Percentiles rank a stretch among this genome's conserved stretches.
These are phyloP conservation scores for Dichetophora obliterata DNA, from an alignment of 2,888 invertebrate genomes.

Conservation along the genomic window DNA sequence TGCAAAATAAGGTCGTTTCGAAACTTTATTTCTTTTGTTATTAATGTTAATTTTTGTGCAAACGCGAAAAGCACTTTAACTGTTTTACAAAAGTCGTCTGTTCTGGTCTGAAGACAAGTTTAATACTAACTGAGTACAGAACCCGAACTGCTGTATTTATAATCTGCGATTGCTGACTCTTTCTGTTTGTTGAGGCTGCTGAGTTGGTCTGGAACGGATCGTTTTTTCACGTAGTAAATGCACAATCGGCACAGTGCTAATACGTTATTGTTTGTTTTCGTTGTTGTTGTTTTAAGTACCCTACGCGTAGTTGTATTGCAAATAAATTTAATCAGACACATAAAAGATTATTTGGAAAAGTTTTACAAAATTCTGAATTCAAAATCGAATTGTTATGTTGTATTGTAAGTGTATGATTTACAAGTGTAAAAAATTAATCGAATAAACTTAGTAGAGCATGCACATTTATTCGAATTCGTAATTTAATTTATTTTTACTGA, in stretches of 20 bases:
- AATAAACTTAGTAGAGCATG: no score
- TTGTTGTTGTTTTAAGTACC: background rate
- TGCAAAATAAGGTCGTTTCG: conserved; percentile 47
- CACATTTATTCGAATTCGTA: no score
- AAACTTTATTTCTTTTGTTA: conserved; percentile 37
- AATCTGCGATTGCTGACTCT: conserved; percentile 50
- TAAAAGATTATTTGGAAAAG: no score
- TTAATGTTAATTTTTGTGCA: background rate
- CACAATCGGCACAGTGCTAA: background rate
- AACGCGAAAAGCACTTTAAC: background rate
- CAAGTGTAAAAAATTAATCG: no score
- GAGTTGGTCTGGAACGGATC: conserved; percentile 15
- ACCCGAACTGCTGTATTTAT: conserved; percentile 60
- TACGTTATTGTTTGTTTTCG: background rate
- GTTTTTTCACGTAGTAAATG: background rate
- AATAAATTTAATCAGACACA: no score
- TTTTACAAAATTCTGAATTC: no score
- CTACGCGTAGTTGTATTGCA: no score
- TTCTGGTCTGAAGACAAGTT: conserved; percentile 54
- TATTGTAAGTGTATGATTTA: no score
- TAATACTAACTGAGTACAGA: conserved; percentile 57
- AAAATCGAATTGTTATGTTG: no score
- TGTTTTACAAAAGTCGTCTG: background rate
- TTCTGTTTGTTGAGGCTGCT: conserved; percentile 12
- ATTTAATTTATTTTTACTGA: no score